These are phyloP conservation scores for Chiropotes sagulatus DNA, from an alignment of 2,797 vertebrate genomes.

Conservation along the genomic window DNA sequence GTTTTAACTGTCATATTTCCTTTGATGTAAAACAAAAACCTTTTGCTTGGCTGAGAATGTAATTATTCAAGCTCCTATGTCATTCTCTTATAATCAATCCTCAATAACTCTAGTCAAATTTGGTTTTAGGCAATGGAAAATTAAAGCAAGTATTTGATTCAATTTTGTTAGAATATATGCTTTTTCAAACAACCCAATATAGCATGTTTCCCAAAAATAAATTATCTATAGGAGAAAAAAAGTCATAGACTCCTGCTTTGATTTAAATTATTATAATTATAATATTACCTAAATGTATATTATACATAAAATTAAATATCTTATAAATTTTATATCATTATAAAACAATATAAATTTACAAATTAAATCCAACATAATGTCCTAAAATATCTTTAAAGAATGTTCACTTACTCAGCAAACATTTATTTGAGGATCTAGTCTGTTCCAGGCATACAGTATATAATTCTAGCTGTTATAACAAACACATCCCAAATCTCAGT, in stretches of 20 bases:
- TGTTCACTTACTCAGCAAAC: not conserved
- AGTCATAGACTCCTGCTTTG: not conserved
- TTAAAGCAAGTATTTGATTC: constrained; percentile 11
- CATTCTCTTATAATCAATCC: not conserved
- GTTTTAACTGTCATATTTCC: not conserved
- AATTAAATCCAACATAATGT: not conserved
- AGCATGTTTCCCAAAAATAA: not conserved
- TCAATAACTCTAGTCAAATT: not conserved
- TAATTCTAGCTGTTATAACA: not conserved
- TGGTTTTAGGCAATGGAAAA: not conserved
- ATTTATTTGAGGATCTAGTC: not conserved
- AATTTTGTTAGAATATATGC: not conserved
- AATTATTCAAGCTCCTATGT: not conserved
- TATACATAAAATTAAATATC: constrained; percentile 14
- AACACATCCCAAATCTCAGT: too few relatives aligned
- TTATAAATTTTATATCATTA: not conserved
- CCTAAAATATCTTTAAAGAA: constrained; percentile 24
- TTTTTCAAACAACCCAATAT: not conserved
- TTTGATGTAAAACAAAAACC: not conserved
- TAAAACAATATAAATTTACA: not conserved
- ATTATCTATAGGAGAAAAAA: not conserved
- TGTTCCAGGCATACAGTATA: not conserved
- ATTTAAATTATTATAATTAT: constrained; percentile 15
- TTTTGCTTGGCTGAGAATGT: not conserved
- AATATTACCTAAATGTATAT: not conserved